phyloP scores from a whole-genome alignment of 2,113 vertebrate genomes.

The Aldabrachelys gigantea region DNA sequence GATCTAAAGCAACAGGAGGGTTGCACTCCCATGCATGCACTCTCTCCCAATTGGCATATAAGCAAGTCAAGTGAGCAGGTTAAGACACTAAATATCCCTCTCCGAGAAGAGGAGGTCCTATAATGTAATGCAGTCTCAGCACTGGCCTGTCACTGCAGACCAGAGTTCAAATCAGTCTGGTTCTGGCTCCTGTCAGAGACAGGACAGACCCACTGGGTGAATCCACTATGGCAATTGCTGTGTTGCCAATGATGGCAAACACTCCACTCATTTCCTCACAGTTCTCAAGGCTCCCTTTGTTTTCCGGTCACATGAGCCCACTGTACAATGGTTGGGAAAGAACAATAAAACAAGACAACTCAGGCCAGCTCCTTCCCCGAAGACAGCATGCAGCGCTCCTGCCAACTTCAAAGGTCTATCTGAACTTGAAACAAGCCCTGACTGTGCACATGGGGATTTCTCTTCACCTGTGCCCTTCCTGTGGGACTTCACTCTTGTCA shows the following conservation, averaged over 20 bases:
- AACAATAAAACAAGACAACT: background rate
- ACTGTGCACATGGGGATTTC: background rate
- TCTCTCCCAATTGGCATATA: rapidly evolving
- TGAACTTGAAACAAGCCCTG: background rate
- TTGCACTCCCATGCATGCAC: background rate
- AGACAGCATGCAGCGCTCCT: slow-evolving; percentile 6
- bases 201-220: background rate
- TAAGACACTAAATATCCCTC: background rate
- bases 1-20: background rate
- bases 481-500: background rate
- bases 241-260: background rate
- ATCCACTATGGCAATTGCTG: rapidly evolving
- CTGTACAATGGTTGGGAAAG: background rate
- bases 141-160: background rate
- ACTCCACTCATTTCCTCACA: background rate
- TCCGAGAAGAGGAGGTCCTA: background rate
- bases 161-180: background rate
- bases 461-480: background rate
- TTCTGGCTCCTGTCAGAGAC: background rate
- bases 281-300: background rate
- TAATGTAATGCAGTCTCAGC: background rate
- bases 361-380: background rate
- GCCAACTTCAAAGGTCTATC: rapidly evolving
- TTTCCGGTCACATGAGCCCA: background rate
- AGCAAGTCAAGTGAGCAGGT: background rate